phyloP scores from a whole-genome alignment of 2,888 invertebrate species.

The Xestoiulus laeticollis region DNA sequence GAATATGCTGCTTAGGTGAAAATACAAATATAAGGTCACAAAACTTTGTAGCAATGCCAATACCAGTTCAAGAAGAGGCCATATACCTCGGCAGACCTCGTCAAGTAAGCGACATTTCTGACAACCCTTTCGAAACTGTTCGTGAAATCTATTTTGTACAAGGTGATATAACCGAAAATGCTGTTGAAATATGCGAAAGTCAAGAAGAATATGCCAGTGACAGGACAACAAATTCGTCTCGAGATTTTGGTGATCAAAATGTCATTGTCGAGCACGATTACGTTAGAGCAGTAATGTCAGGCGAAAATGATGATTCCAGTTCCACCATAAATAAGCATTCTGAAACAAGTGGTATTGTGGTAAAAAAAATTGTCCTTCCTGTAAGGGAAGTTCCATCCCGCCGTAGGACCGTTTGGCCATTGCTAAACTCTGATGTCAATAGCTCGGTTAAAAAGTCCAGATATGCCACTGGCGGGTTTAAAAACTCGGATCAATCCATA shows the following conservation, averaged over 20 bases:
- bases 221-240: too few species aligned
- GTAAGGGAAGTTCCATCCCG: not conserved
- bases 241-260: not conserved
- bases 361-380: not conserved
- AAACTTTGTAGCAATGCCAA: not conserved
- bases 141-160: not conserved
- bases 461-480: not conserved
- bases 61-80: not conserved
- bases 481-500: not conserved
- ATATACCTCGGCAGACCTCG: not conserved
- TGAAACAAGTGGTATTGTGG: conserved; percentile 28
- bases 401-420: not conserved
- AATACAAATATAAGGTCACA: not conserved
- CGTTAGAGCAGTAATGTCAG: not conserved
- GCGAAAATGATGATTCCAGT: not conserved
- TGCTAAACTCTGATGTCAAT: not conserved
- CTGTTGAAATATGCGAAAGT: not conserved
- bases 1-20: not conserved
- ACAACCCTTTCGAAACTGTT: not conserved
- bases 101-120: not conserved
- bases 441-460: not conserved
- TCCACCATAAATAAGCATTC: not conserved
- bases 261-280: not conserved
- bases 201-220: not conserved
- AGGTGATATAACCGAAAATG: not conserved